phyloP scores from a whole-genome alignment of 2,888 invertebrate genomes.

The Harpagoxenus sublaevis region DNA sequence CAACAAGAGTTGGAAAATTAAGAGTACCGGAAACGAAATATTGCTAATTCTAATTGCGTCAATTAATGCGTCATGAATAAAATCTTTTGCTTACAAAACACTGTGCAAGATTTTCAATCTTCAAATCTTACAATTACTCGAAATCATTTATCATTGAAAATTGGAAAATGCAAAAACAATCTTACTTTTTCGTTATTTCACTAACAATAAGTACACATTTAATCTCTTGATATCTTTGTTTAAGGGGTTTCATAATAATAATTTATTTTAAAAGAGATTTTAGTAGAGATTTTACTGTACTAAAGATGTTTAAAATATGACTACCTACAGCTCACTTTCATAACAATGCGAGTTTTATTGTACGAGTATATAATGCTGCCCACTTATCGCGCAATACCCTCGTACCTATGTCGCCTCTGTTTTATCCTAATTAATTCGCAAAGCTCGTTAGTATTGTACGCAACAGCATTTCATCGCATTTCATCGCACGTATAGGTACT shows the following conservation, averaged over 20 bases:
- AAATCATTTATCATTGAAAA: background rate
- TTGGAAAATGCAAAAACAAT: background rate
- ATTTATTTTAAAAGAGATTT: background rate
- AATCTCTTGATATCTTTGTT: background rate
- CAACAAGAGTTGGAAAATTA: background rate
- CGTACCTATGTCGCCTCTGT: background rate
- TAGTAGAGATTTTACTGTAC: background rate
- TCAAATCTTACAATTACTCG: background rate
- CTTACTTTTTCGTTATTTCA: background rate
- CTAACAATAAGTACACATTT: background rate
- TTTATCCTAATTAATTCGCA: conserved; percentile 32
- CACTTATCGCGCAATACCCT: background rate
- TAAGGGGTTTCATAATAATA: background rate
- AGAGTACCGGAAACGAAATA: background rate
- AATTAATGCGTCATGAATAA: background rate
- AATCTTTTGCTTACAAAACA: background rate
- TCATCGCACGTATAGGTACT: background rate
- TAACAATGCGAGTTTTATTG: conserved; percentile 9
- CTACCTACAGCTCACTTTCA: conserved; percentile 8
- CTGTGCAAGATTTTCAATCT: background rate
- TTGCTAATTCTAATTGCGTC: background rate
- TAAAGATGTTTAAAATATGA: background rate
- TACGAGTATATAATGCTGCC: background rate
- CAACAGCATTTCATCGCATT: too few relatives aligned
- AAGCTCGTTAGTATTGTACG: conserved; percentile 11